phyloP scores from a whole-genome alignment of 2,113 vertebrate genomes.

The Noturus placidus region DNA sequence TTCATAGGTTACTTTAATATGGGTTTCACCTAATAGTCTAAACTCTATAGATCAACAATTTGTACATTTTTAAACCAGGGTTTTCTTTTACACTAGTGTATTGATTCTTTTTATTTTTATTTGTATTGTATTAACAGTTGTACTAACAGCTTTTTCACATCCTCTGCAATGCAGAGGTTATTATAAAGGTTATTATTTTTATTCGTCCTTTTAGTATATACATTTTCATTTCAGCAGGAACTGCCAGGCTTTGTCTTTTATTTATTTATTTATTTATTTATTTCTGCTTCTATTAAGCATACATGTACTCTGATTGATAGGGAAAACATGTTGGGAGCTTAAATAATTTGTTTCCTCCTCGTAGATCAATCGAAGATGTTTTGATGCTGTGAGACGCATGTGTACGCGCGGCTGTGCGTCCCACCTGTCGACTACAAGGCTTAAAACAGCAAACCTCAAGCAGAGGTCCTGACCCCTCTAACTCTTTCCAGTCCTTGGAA shows the following conservation, averaged over 20 bases:
- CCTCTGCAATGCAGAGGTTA: not conserved
- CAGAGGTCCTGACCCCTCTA: constrained; percentile 38
- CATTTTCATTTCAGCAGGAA: not conserved
- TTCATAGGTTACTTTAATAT: not conserved
- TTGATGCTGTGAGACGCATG: constrained; percentile 3
- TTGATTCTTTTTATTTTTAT: not conserved
- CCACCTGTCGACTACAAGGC: constrained; percentile 32
- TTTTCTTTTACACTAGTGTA: not conserved
- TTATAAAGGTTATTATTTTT: not conserved
- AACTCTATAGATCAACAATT: not conserved
- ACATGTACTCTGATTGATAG: constrained; percentile 24
- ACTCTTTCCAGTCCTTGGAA: constrained; percentile 40
- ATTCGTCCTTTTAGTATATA: not conserved
- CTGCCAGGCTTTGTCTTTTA: not conserved
- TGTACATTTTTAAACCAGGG: not conserved
- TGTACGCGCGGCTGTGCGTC: constrained; percentile 33
- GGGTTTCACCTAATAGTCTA: not conserved
- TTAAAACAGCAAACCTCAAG: constrained; percentile 26
- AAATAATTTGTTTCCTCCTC: constrained; percentile 47
- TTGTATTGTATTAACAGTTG: not conserved
- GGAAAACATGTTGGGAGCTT: constrained; percentile 40
- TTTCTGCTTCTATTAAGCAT: constrained; percentile 12
- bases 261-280: too few relatives aligned
- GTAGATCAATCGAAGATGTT: constrained; percentile 36
- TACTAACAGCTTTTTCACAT: not conserved